Conservation (phyloP, 2,113 vertebrate species). For the Rhea americana region DNA sequence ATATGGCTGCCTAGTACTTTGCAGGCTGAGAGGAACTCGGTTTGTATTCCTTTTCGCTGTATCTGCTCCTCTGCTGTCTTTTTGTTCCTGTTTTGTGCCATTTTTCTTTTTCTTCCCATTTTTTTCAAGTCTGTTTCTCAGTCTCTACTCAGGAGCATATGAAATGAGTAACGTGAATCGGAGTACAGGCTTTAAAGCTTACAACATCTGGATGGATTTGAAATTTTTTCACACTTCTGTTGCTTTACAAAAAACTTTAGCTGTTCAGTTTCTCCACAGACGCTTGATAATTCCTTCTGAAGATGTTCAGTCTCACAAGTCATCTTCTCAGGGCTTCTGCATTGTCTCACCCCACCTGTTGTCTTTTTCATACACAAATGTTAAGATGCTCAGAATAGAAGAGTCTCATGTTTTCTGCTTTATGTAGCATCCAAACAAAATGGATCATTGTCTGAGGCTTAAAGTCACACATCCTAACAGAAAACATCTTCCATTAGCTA, state of each 20-base stretch:
- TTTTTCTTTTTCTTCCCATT: neutral
- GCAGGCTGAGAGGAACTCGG: neutral
- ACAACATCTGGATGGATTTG: neutral
- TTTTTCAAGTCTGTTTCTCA: neutral
- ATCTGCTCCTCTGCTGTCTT: neutral
- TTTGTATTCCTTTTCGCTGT: neutral
- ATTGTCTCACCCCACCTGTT: neutral
- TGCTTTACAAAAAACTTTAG: neutral
- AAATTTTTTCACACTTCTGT: neutral
- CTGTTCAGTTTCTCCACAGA: neutral
- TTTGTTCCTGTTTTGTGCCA: neutral
- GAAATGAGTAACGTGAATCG: neutral
- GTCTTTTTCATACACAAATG: neutral
- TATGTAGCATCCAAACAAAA: neutral
- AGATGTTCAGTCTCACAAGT: neutral
- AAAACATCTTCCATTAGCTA: neutral
- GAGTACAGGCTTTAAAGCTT: neutral
- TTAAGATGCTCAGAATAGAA: rapidly evolving
- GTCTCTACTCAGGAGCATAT: neutral
- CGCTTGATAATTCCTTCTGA: neutral
- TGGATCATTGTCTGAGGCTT: neutral
- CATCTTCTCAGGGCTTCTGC: neutral
- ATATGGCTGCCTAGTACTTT: no score
- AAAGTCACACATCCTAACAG: neutral
- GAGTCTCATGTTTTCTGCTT: neutral